These are phyloP conservation scores for Ochotona princeps DNA, from an alignment of 2,113 vertebrate genomes.

Conservation along the genomic window DNA sequence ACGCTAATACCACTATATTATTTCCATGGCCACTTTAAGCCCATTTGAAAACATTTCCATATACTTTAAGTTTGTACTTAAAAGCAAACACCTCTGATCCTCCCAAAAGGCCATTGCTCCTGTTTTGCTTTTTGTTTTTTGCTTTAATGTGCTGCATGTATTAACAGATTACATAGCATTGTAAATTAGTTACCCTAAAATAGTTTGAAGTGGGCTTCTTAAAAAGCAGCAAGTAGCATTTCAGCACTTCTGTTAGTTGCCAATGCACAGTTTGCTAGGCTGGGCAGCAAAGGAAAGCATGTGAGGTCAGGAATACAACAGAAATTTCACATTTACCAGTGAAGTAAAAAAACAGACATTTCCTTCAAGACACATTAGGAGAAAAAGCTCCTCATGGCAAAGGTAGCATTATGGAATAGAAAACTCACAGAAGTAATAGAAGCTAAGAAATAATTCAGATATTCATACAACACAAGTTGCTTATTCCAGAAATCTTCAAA, in stretches of 20 bases:
- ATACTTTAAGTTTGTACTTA: constrained; percentile 19
- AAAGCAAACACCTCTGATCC: constrained; percentile 43
- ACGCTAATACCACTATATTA: constrained; percentile 77
- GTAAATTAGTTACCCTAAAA: constrained; percentile 31
- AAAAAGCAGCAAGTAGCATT: not conserved
- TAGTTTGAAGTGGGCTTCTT: constrained; percentile 33
- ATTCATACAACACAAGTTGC: not conserved
- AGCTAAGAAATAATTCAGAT: constrained; percentile 19
- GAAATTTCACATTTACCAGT: constrained; percentile 38
- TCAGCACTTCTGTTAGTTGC: not conserved
- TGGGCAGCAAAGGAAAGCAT: not conserved
- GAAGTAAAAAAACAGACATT: constrained; percentile 57
- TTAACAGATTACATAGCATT: constrained; percentile 36
- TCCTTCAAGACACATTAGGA: not conserved
- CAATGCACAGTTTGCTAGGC: not conserved
- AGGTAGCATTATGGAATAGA: not conserved
- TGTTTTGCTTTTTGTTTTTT: constrained; percentile 3
- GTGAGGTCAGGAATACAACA: not conserved
- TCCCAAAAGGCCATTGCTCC: not conserved
- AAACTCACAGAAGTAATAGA: constrained; percentile 32
- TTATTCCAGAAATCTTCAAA: not conserved
- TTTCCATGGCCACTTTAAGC: constrained; percentile 76
- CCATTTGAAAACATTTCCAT: no score
- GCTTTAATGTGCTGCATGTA: constrained; percentile 57
- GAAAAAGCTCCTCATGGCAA: not conserved